phyloP scores from a whole-genome alignment of 2,888 invertebrate genomes.

The Suillia variegata region DNA sequence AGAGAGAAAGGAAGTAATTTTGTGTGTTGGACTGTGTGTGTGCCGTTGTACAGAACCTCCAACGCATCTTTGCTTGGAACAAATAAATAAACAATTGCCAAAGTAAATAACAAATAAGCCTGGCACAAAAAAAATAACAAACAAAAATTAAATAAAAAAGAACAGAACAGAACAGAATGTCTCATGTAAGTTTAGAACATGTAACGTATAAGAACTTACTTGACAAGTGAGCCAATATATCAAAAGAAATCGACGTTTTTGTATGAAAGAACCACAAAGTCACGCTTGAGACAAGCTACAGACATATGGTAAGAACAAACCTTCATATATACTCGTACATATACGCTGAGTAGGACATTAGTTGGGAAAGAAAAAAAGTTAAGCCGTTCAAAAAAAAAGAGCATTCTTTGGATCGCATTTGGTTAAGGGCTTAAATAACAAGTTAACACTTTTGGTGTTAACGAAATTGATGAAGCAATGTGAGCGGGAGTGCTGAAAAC shows the following conservation, averaged over 20 bases:
- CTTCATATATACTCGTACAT: too few relatives aligned
- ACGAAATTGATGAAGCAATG: slow-evolving; percentile 15
- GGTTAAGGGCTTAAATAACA: slow-evolving; percentile 19
- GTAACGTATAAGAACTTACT: neutral
- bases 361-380: too few relatives aligned
- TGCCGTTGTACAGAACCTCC: slow-evolving; percentile 30
- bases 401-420: too few relatives aligned
- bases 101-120: slow-evolving; percentile 43
- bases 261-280: slow-evolving; percentile 21
- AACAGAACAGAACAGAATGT: neutral
- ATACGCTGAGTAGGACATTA: too few relatives aligned
- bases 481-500: neutral
- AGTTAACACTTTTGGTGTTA: slow-evolving; percentile 24
- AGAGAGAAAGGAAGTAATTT: neutral
- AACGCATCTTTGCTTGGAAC: slow-evolving; percentile 35
- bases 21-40: slow-evolving; percentile 18
- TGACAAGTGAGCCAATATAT: slow-evolving; percentile 24
- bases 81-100: slow-evolving; percentile 34
- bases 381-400: too few relatives aligned
- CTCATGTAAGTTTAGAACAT: slow-evolving; percentile 19
- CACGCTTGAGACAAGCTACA: slow-evolving; percentile 22
- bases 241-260: slow-evolving; percentile 26
- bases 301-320: slow-evolving; percentile 5
- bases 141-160: neutral
- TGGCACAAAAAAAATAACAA: slow-evolving; percentile 32